These are phyloP conservation scores for Tachuris rubrigastra DNA, from an alignment of 2,113 vertebrate genomes.

Conservation along the genomic window DNA sequence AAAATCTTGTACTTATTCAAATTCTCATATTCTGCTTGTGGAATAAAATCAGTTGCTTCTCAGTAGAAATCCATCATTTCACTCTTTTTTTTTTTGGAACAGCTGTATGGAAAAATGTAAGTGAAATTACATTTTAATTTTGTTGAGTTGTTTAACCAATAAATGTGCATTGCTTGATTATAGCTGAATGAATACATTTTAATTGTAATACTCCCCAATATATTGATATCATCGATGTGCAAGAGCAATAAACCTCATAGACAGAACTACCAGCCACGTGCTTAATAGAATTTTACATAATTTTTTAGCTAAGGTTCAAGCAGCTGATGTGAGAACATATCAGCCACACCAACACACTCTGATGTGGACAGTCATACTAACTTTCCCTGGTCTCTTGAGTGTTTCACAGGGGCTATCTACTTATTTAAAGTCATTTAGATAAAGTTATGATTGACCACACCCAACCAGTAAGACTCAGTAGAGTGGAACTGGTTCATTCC, in stretches of 20 bases:
- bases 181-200: background rate
- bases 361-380: background rate
- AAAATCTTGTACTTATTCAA: background rate
- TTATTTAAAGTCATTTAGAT: background rate
- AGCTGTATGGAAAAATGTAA: background rate
- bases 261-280: background rate
- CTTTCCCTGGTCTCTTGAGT: background rate
- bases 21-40: background rate
- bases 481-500: background rate
- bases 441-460: background rate
- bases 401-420: background rate
- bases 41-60: background rate
- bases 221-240: background rate
- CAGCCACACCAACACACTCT: background rate
- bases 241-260: background rate
- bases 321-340: background rate
- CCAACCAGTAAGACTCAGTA: background rate
- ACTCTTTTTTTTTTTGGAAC: background rate
- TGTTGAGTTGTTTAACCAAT: background rate
- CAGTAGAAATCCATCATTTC: background rate
- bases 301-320: background rate
- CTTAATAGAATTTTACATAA: background rate
- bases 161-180: background rate
- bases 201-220: background rate
- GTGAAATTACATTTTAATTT: background rate